Evolutionary conservation across 2,113 vertebrate genomes (phyloP).

Genomic region (Pristiophorus japonicus): DNA sequence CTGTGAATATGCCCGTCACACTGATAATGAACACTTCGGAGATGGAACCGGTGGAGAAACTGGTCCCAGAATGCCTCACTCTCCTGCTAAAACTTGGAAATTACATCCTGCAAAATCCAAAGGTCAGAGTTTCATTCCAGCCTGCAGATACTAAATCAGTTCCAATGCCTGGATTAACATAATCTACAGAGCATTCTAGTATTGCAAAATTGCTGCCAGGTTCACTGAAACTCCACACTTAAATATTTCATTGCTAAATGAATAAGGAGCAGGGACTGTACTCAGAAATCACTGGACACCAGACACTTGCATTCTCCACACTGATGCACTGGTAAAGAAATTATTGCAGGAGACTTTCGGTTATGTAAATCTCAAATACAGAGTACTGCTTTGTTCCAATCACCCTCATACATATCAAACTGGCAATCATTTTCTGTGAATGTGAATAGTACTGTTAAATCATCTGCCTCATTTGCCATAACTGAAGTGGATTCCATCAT

Average conservation of each 20-base stretch:
- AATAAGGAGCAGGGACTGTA: not conserved
- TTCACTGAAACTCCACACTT: not conserved
- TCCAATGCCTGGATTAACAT: not conserved
- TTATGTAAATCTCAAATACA: not conserved
- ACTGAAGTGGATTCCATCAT: not conserved
- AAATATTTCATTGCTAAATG: not conserved
- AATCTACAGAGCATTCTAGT: not conserved
- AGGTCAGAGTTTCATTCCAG: conserved; percentile 42
- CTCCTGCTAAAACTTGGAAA: conserved; percentile 44
- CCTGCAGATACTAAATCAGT: no score
- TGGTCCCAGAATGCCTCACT: conserved; percentile 48
- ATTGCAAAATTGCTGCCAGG: not conserved
- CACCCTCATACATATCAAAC: not conserved
- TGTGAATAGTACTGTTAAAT: not conserved
- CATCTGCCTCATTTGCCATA: not conserved
- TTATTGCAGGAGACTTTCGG: not conserved
- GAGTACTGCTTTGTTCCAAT: not conserved
- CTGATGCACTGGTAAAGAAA: not conserved
- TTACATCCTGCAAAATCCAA: conserved; percentile 41
- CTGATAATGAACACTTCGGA: conserved; percentile 37
- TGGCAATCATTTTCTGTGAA: not conserved
- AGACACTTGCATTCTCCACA: not conserved
- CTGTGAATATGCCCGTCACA: not conserved
- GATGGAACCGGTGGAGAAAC: conserved; percentile 39
- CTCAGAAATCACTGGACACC: not conserved